Evolutionary conservation across 1,140 invertebrate genomes (phyloP), one percentile per base, ranked within the genome.

Genomic region (Rhyacophila brunnea): DNA sequence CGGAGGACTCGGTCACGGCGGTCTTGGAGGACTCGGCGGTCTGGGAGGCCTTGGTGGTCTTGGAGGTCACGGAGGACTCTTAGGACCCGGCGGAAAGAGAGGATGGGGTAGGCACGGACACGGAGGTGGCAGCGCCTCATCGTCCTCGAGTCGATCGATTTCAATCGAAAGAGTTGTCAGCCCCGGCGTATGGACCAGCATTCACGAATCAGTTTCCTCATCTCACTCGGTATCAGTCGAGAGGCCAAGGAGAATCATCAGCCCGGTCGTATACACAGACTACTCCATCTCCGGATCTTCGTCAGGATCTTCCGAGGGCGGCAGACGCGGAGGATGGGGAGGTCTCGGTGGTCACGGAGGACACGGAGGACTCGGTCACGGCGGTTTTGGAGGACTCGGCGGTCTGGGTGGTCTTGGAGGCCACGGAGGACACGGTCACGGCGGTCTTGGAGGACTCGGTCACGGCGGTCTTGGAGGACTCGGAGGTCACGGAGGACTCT

Each of bases 361-460:
- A 3, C 36, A 19, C 19, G 57, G 28, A 34, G 14, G 13, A 34
- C 32, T 15, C 17, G 36, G 46, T 17, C 6, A 17, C 15, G n/a
- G 36, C 28, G 48, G 47, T 51, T 32, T 15, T 28, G 44, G 50
- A 11, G 50, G 32, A 51, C 1, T n/a, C 36, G 10, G 14, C 5
- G 43, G 51, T 47, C 44, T 35, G 13, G n/a, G 17, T 13, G 42
- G 34, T 19, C 18, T n/a, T 35, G 20, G 6, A 11, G 36, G 48
- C 13, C 11, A 23, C 0, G 45, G 17, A 45, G 40, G 36, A 17
- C 38, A 28, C 34, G 14, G 17, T 32, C 6, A 10, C 18, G 44
- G 18, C 2, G 55, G 35, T 19, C 19, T 19, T 15, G 34, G 20
- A n/a, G 23, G 23, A 7, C 9, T 17, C 35, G 58, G 49, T 32